Base-by-base conservation (phyloP, 2,888 invertebrate genomes). In the Sacculina carcini region DNA sequence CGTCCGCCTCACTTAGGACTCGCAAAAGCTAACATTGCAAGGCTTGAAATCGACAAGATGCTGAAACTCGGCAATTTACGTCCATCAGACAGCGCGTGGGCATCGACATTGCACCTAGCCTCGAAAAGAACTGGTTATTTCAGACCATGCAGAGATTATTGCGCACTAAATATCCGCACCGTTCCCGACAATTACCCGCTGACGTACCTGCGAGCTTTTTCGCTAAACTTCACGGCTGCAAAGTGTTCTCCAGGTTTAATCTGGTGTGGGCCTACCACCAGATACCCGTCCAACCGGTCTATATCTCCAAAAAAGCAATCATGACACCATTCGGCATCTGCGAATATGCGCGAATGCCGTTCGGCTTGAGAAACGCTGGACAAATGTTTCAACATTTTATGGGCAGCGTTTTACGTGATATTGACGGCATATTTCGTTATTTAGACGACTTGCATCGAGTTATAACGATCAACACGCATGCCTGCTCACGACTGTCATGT, bases 311-410 rank as follows among this genome's bases (percentile, higher is more conserved):
- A 55, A 65, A 65, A 0, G 64, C 63, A 0, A 60, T 65, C 4
- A 61, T 53, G 1, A 64, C 64, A 4, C 63, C 63, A 1, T 60
- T 64, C 50, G 63, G 63, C 4, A 52, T 64, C 5, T 65, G 60
- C 50, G 61, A 66, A 51, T 64, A 62, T 48, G 48, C 58, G 1
- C 50, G 51, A 2, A 63, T 63, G 62, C 42, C 58, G 29, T 65
- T 65, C 28, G 65, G 65, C 1, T 56, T 66, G 1, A 31, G 63
- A 2, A 66, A 67, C 52, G 64, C 66, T 1, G 62, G 62, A 2
- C 63, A 66, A 54, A 63, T 64, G 0, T 66, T 67, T 55, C 62
- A 65, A 51, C 58, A 63, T 5, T 65, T 64, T 34, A 61, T 66
- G 12, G 61, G 65, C 42, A 58, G 59, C 10, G 49, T 55, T 2